Conservation (phyloP, 2,797 vertebrate species). For the Strix occidentalis region DNA sequence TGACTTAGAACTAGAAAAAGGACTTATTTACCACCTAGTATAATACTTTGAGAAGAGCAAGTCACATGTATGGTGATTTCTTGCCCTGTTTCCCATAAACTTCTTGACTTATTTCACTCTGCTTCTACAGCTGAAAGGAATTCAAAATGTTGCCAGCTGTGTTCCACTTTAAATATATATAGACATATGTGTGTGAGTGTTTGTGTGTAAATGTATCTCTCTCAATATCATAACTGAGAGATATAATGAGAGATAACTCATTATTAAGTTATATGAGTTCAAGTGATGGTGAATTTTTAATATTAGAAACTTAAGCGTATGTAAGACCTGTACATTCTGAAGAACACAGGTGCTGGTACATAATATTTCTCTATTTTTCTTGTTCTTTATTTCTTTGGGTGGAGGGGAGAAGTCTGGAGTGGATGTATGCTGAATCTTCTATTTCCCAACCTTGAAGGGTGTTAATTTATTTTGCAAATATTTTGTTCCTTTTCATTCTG, state of each 20-base stretch:
- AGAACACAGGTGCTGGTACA: neutral
- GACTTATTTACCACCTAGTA: neutral
- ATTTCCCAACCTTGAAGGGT: neutral
- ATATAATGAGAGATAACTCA: neutral
- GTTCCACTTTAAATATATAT: neutral
- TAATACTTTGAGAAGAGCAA: neutral
- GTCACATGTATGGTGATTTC: neutral
- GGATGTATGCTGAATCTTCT: neutral
- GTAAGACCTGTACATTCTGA: neutral
- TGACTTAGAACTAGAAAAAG: neutral
- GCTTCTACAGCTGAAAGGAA: neutral
- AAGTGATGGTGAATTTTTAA: neutral
- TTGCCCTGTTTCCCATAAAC: neutral
- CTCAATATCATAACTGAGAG: no score
- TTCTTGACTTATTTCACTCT: neutral
- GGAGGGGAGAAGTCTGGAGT: neutral
- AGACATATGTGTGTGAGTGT: neutral
- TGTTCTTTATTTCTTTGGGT: neutral
- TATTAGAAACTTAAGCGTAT: neutral
- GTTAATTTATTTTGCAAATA: constrained; percentile 18
- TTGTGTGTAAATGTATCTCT: neutral
- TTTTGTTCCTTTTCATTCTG: constrained; percentile 8
- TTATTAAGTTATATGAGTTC: neutral
- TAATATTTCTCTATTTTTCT: neutral
- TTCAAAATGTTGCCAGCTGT: neutral